These are phyloP conservation scores for Peromyscus maniculatus DNA, from an alignment of 2,113 vertebrate genomes.

Conservation along the genomic window DNA sequence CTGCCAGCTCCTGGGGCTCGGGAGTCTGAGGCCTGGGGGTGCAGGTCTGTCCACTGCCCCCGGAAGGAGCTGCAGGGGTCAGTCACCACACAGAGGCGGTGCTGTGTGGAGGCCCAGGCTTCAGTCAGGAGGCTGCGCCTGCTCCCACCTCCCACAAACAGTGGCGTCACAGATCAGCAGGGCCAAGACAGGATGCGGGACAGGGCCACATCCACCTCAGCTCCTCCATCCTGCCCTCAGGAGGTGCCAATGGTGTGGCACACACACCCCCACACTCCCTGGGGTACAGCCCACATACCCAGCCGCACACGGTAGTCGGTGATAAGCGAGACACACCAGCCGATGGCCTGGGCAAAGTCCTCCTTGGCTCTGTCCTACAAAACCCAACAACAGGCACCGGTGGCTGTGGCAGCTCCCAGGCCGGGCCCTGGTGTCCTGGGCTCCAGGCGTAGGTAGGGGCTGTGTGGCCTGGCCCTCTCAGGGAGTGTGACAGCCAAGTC, in stretches of 20 bases:
- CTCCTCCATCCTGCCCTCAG: not conserved
- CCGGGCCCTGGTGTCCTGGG: not conserved
- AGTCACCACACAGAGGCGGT: not conserved
- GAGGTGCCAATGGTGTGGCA: not conserved
- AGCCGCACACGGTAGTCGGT: constrained; percentile 92
- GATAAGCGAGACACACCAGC: constrained; percentile 92
- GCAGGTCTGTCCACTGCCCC: not conserved
- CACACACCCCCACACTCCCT: not conserved
- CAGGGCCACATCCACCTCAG: too few relatives aligned
- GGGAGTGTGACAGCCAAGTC: not conserved
- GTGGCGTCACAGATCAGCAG: too few relatives aligned
- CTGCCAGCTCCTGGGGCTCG: not conserved
- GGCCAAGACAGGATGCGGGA: not conserved
- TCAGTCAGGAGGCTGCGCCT: not conserved
- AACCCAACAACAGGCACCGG: not conserved
- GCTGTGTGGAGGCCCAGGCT: not conserved
- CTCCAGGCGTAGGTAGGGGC: not conserved
- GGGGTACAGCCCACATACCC: constrained; percentile 85
- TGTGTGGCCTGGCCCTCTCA: not conserved
- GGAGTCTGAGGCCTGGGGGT: not conserved
- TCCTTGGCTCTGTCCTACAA: constrained; percentile 90
- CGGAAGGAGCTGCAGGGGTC: not conserved
- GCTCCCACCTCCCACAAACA: not conserved
- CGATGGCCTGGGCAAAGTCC: constrained; percentile 87
- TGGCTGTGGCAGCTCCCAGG: not conserved